Percentiles rank a stretch among this genome's conserved stretches.
These are phyloP conservation scores for Elysia crispata DNA, from an alignment of 2,888 invertebrate species.

Conservation along the genomic window DNA sequence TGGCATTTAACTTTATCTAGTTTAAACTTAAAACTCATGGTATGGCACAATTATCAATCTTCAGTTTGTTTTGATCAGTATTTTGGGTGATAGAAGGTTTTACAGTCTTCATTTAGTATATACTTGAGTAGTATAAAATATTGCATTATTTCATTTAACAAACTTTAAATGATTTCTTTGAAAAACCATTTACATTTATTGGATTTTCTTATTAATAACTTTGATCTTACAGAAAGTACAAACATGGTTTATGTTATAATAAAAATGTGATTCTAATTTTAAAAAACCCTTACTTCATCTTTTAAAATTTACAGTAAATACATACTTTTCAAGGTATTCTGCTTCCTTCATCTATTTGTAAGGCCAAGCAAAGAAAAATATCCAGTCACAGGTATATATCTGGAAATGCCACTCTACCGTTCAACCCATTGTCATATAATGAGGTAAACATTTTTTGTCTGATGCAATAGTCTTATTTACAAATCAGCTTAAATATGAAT, in stretches of 20 bases:
- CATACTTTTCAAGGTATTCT: neutral
- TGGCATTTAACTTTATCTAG: too few relatives aligned
- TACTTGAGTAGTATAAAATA: too few relatives aligned
- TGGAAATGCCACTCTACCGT: conserved; percentile 81
- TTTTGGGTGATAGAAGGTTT: too few relatives aligned
- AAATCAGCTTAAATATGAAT: too few relatives aligned
- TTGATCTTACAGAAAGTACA: neutral
- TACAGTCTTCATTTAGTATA: too few relatives aligned
- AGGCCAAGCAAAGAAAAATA: conserved; percentile 59
- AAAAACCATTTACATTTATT: too few relatives aligned
- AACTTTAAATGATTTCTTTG: too few relatives aligned
- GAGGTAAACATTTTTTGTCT: conserved; percentile 81
- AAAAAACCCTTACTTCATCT: neutral
- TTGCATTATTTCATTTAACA: too few relatives aligned
- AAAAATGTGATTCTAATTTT: neutral
- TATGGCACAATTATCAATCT: too few relatives aligned
- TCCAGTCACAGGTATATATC: conserved; percentile 64
- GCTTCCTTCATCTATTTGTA: conserved; percentile 56
- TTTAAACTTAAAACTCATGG: too few relatives aligned
- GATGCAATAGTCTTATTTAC: neutral
- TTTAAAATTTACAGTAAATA: neutral
- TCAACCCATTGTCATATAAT: conserved; percentile 84
- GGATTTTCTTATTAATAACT: neutral
- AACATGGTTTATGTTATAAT: too few relatives aligned
- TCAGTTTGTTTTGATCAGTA: too few relatives aligned